Base-by-base conservation (phyloP, 1,140 invertebrate species). In the Hycleus phaleratus region DNA sequence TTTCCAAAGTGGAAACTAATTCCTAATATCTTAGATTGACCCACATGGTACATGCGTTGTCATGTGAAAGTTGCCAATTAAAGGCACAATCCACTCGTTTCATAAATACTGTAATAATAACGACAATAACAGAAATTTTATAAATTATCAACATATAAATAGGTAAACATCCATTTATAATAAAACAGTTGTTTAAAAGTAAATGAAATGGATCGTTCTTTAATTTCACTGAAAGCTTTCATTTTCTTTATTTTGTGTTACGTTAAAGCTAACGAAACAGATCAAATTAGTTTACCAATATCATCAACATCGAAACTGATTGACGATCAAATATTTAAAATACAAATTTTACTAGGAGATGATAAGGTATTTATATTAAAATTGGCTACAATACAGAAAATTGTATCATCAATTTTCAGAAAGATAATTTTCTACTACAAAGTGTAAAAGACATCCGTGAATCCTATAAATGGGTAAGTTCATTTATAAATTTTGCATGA, bases 1-100 rank as follows among this genome's bases (percentile, higher is more conserved):
- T 55, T 55, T 47, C 52, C 45, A 46, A 55, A 55, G 52, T 55
- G 52, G 52, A 55, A 55, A 46, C 52, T 46, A 55, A 55, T 55
- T 55, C 45, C 38, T 46, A 55, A 43, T 46, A 55, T 55, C 45
- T 53, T 53, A 45, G 46, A 40, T 53, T 53, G 51, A 53, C 51
- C 51, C 51, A 55, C 52, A 46, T 55, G 45, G 39, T 47, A 55
- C 44, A 55, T 46, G 38, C 42, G 38, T 55, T 55, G 45, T 55
- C 46, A 55, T 46, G 52, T 46, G 52, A 55, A 55, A 55, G 52
- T 44, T 47, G 26, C 51, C 32, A 32, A 32, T 32, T 32, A 32
- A 32, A 4, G 32, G 7, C 32, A 32, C 32, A 32, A 32, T 32
- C 7, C 32, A 32, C 4, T 32, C 32, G 32, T 32, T 32, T 18